phyloP scores from a whole-genome alignment of 2,888 invertebrate genomes.

The Tupiocoris notatus region DNA sequence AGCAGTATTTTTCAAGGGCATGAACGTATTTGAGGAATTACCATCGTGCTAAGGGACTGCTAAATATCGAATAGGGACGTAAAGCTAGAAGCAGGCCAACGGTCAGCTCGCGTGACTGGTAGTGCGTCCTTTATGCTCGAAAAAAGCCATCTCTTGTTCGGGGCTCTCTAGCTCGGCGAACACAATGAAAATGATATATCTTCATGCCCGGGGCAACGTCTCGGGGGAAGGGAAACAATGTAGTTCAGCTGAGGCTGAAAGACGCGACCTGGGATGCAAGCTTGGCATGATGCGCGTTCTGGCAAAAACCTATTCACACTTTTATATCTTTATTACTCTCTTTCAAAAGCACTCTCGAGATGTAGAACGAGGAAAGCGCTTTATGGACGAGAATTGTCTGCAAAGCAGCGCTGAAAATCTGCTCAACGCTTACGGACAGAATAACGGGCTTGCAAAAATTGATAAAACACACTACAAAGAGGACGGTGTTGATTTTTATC shows the following conservation, averaged over 20 bases:
- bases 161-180: conserved; percentile 12
- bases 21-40: too few species aligned
- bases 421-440: too few species aligned
- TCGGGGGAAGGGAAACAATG: conserved; percentile 23
- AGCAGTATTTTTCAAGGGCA: too few species aligned
- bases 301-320: conserved; percentile 41
- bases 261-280: neutral
- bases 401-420: too few species aligned
- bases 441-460: too few species aligned
- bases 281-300: conserved; percentile 10
- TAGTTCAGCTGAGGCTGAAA: conserved; percentile 18
- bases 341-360: conserved; percentile 16
- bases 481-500: too few species aligned
- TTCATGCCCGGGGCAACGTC: conserved; percentile 10
- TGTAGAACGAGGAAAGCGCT: conserved; percentile 23
- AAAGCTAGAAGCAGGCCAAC: neutral
- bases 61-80: neutral
- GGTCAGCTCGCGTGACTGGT: conserved; percentile 13
- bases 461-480: too few species aligned
- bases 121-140: conserved; percentile 16
- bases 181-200: conserved; percentile 40
- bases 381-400: conserved; percentile 27
- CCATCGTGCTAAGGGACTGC: neutral
- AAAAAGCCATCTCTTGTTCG: conserved; percentile 29
- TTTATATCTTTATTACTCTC: conserved; percentile 36